Evolutionary conservation across 2,888 invertebrate genomes (phyloP), one percentile per base, ranked within the genome.

Genomic region (Tachina grossa): DNA sequence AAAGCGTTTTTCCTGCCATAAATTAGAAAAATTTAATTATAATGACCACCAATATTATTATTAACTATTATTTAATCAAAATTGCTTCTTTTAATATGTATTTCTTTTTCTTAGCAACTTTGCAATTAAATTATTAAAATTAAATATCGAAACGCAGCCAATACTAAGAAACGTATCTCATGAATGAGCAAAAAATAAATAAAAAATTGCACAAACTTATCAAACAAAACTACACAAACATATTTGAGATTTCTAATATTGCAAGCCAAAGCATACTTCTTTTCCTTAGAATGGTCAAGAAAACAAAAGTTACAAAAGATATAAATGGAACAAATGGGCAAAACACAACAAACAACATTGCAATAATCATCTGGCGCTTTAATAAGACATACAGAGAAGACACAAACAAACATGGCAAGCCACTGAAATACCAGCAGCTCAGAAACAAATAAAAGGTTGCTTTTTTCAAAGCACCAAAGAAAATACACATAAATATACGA

Each of bases 391-490:
- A 31, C 31, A 31, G 31, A 31, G 31, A 31, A 31, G 5, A 47
- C 65, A 80, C 68, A 63, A 65, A 78, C 65, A 75, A 71, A 80
- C 77, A 74, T 76, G 69, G 69, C 81, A 66, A 83, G 61, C 84
- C 76, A 65, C 69, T 75, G 43, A 83, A 81, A 82, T 87, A 87
- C 85, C 87, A 87, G 84, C 83, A 86, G 85, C 81, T 76, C 85
- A 87, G 87, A 78, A 87, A 83, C 22, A 53, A 53, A 72, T 31
- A 83, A 78, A 74, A 59, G 51, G 59, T 59, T 45, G 51, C 59
- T 59, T 65, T 55, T 43, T 43, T 31, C 61, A 61, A 61, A 61
- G 16, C 16, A 13, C n/a, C 4, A 16, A 49, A 31, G 49, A 13
- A 55, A 61, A 63, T 43, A 11, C n/a, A 41, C n/a, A 31, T 13